Conservation (phyloP, 2,888 invertebrate species). For the Mantis religiosa region DNA sequence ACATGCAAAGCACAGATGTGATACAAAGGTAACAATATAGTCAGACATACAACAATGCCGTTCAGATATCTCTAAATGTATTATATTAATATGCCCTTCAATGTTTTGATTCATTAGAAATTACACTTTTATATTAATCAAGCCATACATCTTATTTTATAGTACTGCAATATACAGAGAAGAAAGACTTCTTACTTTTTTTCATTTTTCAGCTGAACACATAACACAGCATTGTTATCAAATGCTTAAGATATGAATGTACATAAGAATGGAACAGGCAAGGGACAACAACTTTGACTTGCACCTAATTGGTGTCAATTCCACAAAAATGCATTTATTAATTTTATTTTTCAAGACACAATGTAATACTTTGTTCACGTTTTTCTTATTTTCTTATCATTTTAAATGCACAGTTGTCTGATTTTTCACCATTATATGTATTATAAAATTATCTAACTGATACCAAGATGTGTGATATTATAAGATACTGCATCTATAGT, state of each 20-base stretch:
- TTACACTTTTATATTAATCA: not conserved
- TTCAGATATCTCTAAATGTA: not conserved
- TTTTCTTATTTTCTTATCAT: not conserved
- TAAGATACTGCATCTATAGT: not conserved
- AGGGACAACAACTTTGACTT: not conserved
- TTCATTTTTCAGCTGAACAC: not conserved
- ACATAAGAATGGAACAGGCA: not conserved
- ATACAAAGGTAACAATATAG: not conserved
- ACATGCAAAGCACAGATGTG: not conserved
- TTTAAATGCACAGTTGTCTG: not conserved
- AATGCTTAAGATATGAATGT: constrained; percentile 4
- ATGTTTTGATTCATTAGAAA: not conserved
- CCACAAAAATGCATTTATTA: not conserved
- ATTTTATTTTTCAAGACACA: not conserved
- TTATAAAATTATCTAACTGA: not conserved
- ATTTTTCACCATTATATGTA: not conserved
- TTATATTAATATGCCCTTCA: not conserved
- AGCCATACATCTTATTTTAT: not conserved
- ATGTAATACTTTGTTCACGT: constrained; percentile 6
- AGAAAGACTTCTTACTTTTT: not conserved
- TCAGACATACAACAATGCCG: not conserved
- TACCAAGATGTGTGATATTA: not conserved
- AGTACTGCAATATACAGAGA: not conserved
- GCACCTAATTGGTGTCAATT: not conserved
- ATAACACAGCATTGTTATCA: not conserved